Percentiles rank a stretch among this genome's conserved stretches.
These are phyloP conservation scores for Idaea aversata DNA, from an alignment of 2,888 invertebrate genomes.

Conservation along the genomic window DNA sequence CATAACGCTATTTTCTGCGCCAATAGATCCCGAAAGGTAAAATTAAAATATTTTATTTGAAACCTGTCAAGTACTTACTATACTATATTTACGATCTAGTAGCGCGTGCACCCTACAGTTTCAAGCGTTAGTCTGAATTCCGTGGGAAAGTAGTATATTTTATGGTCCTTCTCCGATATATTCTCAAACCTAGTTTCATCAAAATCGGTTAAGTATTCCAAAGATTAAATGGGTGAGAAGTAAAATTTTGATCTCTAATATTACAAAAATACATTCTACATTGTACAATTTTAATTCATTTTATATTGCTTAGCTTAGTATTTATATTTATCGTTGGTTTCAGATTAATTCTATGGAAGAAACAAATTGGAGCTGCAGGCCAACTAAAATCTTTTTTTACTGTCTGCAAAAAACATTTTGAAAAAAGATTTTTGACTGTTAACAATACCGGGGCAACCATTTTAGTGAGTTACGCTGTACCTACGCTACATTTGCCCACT, in stretches of 20 bases:
- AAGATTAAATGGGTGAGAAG: too few species aligned
- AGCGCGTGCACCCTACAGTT: too few species aligned
- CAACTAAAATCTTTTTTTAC: background rate
- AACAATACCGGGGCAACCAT: background rate
- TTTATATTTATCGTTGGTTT: background rate
- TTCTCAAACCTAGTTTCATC: too few species aligned
- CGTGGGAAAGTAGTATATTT: too few species aligned
- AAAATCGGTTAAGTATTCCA: too few species aligned
- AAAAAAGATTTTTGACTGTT: background rate
- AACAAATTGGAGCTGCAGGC: background rate
- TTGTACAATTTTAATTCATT: background rate
- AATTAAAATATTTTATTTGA: background rate
- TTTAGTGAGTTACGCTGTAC: background rate
- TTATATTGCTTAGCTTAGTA: background rate
- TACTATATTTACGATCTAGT: too few species aligned
- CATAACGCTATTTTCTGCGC: background rate
- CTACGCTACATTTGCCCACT: background rate
- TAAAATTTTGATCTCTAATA: too few species aligned
- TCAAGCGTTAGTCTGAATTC: too few species aligned
- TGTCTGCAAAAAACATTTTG: conserved; percentile 3
- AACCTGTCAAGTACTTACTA: background rate
- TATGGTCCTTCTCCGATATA: too few species aligned
- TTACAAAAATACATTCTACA: too few species aligned
- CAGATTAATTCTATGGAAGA: background rate
- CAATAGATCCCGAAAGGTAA: background rate